Base-by-base conservation (phyloP, 2,888 invertebrate genomes). In the Acrobasis repandana region DNA sequence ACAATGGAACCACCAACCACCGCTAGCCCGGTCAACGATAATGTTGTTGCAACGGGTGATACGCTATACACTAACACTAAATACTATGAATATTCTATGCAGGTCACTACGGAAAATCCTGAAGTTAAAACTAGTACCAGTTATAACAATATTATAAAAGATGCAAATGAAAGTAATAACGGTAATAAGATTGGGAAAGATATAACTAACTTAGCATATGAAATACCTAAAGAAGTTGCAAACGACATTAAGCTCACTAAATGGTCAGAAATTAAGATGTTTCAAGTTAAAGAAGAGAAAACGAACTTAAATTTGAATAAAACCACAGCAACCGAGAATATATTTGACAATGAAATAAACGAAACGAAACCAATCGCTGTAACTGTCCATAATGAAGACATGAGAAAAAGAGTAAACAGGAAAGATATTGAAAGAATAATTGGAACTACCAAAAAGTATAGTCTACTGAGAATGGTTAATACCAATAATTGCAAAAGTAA, bases 201-300 rank as follows among this genome's bases (percentile, higher is more conserved):
- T 9, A 10, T 36, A 36, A 10, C 9, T 2, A 56, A 47, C 33
- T n/a, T 47, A 14, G 9, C 15, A 46, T 15, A 28, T n/a, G 28
- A 56, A 47, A 47, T 56, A 56, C 15, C 15, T 28, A 43, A 60
- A 56, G 28, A 59, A 3, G 58, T 56, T 36, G 64, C 50, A 46
- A 72, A 74, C 20, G 66, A 72, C 52, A 60, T 75, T 1, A 76
- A 74, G 62, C 65, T 66, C 56, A 65, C 71, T 10, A 72, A 72
- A 38, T 72, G 76, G 76, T 56, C 65, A 2, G 62, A 69, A 14
- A 46, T 71, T 0, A 71, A 74, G 61, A 49, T 66, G 1, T 50
- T 67, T 1, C 70, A 68, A 48, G 65, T 73, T 0, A 69, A 61
- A n/a, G 54, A 43, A 58, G 56, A 56, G 57, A 16, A 57, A 8